Evolutionary conservation across 2,888 invertebrate genomes (phyloP).

Genomic region (Loripinus fragilis): DNA sequence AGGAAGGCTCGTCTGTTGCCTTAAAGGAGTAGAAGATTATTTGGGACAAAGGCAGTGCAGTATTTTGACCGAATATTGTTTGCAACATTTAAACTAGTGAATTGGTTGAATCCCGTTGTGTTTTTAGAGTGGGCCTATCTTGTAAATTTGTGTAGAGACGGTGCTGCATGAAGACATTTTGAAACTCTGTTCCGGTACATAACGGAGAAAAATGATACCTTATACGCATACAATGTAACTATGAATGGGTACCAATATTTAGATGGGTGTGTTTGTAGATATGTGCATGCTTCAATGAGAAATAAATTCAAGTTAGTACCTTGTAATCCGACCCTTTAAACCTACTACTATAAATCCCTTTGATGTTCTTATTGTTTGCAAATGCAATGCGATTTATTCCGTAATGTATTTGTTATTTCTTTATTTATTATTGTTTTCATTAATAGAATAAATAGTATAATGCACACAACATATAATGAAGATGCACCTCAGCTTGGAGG

Average conservation of each 20-base stretch:
- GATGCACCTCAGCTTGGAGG: too few relatives aligned
- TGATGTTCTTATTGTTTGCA: too few relatives aligned
- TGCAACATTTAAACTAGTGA: neutral
- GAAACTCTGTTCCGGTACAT: neutral
- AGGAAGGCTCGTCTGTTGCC: neutral
- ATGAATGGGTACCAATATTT: neutral
- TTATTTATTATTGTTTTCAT: too few relatives aligned
- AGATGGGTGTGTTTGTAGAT: neutral
- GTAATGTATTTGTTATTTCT: too few relatives aligned
- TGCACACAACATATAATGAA: too few relatives aligned
- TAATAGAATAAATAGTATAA: too few relatives aligned
- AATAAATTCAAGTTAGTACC: neutral
- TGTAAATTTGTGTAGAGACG: neutral
- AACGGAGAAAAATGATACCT: neutral
- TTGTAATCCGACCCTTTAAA: too few relatives aligned
- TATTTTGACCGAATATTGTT: neutral
- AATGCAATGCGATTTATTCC: too few relatives aligned
- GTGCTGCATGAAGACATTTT: neutral
- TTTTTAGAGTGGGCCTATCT: conserved; percentile 9
- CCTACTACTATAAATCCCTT: too few relatives aligned
- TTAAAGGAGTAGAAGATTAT: neutral
- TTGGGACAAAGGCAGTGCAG: neutral
- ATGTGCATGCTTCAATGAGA: neutral
- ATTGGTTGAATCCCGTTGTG: neutral
- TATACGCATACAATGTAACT: neutral